Evolutionary conservation across 2,113 vertebrate genomes (phyloP), one percentile per base, ranked within the genome.

Genomic region (Siniperca knerii): DNA sequence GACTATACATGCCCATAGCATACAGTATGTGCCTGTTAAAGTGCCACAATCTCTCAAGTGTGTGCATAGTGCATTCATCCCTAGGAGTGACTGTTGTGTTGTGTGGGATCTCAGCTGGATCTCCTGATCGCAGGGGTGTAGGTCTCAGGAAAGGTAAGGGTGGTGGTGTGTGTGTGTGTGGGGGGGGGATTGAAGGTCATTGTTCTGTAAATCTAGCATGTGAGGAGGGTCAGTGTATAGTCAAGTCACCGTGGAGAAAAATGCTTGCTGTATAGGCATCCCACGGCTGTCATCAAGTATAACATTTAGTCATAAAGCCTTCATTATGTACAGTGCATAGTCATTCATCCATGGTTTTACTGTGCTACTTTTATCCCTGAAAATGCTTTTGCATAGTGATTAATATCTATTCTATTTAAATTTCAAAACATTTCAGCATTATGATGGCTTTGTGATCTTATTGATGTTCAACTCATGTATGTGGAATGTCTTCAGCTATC

Each of bases 61-160:
- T 80, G 72, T 82, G 79, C 55, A 6, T 52, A 82, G 71, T 70
- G 68, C 42, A 68, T 16, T 75, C 66, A 20, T 80, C 58, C 62
- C 9, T 29, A 64, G 48, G 55, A 82, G 48, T 40, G 77, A 42
- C 42, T 74, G 76, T 67, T 81, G 78, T 79, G 64, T 75, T 79
- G 25, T 82, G 76, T 79, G 75, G 83, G 91, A 79, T 89, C 77
- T 83, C 62, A 65, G 65, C 73, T 73, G 77, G 75, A 87, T 79
- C 70, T 88, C 76, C 11, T 96, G 95, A 94, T 94, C 93, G 93
- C 95, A 92, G 93, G 95, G 95, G 58, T 97, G 96, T 90, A 79
- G 96, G 96, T 97, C 95, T 96, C 95, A 96, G 95, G 95, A 96
- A 96, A 98, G 97, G 97, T 98, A 97, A 97, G 97, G 94, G 91